Evolutionary conservation across 2,113 vertebrate genomes (phyloP).

Genomic region (Accipiter cooperii): DNA sequence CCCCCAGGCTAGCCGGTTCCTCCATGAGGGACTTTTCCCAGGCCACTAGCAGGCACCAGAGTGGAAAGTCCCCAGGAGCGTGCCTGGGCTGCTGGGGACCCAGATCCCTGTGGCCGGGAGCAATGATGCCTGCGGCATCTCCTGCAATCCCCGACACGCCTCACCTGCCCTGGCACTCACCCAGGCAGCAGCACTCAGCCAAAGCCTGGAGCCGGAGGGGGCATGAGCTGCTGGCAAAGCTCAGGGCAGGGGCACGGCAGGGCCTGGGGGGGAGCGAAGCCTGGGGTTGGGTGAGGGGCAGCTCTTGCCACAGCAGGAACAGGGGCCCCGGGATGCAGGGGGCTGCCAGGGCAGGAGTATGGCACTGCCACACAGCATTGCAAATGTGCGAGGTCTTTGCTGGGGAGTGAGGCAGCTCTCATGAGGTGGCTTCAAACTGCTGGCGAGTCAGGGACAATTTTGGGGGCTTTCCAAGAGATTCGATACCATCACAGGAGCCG

Average conservation of each 20-base stretch:
- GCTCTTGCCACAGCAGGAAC: not conserved
- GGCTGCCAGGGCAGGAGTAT: not conserved
- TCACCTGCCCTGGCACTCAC: not conserved
- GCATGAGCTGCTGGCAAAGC: not conserved
- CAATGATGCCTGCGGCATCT: not conserved
- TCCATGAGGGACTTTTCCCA: not conserved
- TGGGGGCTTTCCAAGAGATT: not conserved
- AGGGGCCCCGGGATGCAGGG: not conserved
- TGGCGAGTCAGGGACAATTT: not conserved
- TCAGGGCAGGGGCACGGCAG: not conserved
- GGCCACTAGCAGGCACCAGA: not conserved
- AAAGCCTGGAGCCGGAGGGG: not conserved
- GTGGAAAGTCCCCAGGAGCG: conserved; percentile 51
- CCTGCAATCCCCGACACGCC: not conserved
- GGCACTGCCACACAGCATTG: accelerated
- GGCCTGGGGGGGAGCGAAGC: not conserved
- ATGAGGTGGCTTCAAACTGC: not conserved
- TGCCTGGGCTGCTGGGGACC: not conserved
- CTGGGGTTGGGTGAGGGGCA: not conserved
- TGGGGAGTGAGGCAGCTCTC: not conserved
- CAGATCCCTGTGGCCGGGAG: not conserved
- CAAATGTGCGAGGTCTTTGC: not conserved
- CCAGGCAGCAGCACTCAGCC: not conserved
- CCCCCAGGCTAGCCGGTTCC: not conserved
- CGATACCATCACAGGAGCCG: not conserved